Conservation (phyloP, 2,797 vertebrate genomes). For the Sebastes flavidus region DNA sequence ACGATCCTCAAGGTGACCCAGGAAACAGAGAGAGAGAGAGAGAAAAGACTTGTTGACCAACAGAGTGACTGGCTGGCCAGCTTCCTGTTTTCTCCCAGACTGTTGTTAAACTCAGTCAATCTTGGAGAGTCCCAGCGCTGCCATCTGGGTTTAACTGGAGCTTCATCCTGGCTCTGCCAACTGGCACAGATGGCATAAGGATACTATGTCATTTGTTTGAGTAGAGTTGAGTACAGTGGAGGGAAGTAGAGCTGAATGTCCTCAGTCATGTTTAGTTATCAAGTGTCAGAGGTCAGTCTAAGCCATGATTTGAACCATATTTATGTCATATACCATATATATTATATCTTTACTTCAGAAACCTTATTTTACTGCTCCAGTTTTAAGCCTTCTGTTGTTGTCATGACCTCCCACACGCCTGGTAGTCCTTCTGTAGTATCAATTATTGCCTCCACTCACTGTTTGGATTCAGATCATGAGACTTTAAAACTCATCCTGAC, state of each 20-base stretch:
- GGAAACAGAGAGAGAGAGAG: background rate
- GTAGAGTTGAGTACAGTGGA: conserved; percentile 10
- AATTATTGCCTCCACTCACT: background rate
- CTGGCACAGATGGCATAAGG: conserved; percentile 61
- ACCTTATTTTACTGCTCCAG: background rate
- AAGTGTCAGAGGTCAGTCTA: conserved; percentile 14
- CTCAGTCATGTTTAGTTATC: background rate
- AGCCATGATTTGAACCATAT: background rate
- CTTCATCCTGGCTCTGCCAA: conserved; percentile 51
- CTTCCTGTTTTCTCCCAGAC: conserved; percentile 62
- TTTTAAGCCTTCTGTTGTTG: background rate
- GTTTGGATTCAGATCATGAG: background rate
- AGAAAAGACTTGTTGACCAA: conserved; percentile 33
- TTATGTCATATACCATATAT: background rate
- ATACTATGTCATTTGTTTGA: conserved; percentile 57
- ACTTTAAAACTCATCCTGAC: background rate
- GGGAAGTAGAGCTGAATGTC: conserved; percentile 3
- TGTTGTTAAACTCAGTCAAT: conserved; percentile 73
- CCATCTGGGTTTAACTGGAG: conserved; percentile 64
- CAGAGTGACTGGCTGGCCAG: conserved; percentile 35
- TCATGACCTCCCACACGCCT: background rate
- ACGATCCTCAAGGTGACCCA: conserved; percentile 3
- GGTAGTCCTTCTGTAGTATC: background rate
- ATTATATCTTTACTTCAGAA: background rate
- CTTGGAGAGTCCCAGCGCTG: conserved; percentile 64